Evolutionary conservation across 2,797 vertebrate genomes (phyloP).

Genomic region (Euthynnus affinis): DNA sequence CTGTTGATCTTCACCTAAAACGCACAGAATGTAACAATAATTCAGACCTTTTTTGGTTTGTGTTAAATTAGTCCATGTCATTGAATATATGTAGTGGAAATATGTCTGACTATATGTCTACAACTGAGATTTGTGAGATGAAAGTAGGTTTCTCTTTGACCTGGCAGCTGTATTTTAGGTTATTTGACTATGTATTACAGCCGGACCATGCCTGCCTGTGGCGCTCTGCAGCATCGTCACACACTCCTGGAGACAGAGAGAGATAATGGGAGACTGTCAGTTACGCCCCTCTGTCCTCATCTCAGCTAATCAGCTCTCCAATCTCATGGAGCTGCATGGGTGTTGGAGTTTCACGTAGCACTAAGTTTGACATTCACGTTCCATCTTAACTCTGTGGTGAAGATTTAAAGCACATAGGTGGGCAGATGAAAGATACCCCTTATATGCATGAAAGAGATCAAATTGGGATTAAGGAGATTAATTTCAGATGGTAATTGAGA

Average conservation of each 20-base stretch:
- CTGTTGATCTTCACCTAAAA: not conserved
- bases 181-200: constrained; percentile 43
- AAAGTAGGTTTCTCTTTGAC: not conserved
- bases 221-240: constrained; percentile 64
- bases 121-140: not conserved
- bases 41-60: not conserved
- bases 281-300: constrained; percentile 54
- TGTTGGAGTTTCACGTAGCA: constrained; percentile 57
- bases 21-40: not conserved
- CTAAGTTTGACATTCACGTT: constrained; percentile 70
- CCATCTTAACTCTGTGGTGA: constrained; percentile 58
- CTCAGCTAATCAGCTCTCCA: constrained; percentile 58
- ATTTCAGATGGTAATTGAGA: constrained; percentile 85
- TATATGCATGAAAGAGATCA: constrained; percentile 85
- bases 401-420: constrained; percentile 81
- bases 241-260: constrained; percentile 46
- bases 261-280: constrained; percentile 58
- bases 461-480: constrained; percentile 87
- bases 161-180: constrained; percentile 28
- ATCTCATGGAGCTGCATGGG: constrained; percentile 57
- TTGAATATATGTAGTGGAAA: not conserved
- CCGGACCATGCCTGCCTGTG: constrained; percentile 37
- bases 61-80: not conserved
- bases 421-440: constrained; percentile 81
- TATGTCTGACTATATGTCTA: not conserved